Evolutionary conservation across 2,797 vertebrate genomes (phyloP).

Genomic region (Anniella stebbinsi): DNA sequence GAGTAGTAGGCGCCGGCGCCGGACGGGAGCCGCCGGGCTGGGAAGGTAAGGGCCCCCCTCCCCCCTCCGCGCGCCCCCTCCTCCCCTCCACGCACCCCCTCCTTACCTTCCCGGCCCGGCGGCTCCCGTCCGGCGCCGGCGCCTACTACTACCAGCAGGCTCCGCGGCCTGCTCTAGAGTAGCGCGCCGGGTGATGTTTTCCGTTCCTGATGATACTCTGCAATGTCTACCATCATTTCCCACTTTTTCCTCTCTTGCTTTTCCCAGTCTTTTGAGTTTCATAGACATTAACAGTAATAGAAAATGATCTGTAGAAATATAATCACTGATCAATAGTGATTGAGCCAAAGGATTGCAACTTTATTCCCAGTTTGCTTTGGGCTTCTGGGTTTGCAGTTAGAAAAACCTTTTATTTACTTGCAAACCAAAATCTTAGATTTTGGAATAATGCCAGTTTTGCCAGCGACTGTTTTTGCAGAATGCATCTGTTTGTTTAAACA

Average conservation of each 20-base stretch:
- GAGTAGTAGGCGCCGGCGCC: too few relatives aligned
- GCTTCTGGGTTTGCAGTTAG: neutral
- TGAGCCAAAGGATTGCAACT: constrained; percentile 8
- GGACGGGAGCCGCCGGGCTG: too few relatives aligned
- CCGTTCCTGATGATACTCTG: neutral
- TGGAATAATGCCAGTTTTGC: neutral
- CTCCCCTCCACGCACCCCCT: too few relatives aligned
- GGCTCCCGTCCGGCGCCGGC: too few relatives aligned
- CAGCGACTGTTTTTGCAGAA: neutral
- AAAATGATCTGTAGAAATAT: constrained; percentile 7
- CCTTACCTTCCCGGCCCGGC: too few relatives aligned
- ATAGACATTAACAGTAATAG: constrained; percentile 15
- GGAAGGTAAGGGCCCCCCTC: too few relatives aligned
- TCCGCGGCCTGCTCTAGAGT: too few relatives aligned
- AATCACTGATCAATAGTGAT: neutral
- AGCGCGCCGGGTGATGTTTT: too few relatives aligned
- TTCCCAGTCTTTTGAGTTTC: constrained; percentile 11
- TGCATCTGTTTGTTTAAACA: constrained; percentile 3
- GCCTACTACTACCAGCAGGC: too few relatives aligned
- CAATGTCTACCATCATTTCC: neutral
- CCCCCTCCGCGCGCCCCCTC: too few relatives aligned
- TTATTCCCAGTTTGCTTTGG: constrained; percentile 30
- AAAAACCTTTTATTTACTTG: constrained; percentile 30
- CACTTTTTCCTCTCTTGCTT: neutral
- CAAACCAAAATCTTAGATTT: constrained; percentile 3